phyloP scores from a whole-genome alignment of 2,888 invertebrate genomes.

The Bombylius discolor region DNA sequence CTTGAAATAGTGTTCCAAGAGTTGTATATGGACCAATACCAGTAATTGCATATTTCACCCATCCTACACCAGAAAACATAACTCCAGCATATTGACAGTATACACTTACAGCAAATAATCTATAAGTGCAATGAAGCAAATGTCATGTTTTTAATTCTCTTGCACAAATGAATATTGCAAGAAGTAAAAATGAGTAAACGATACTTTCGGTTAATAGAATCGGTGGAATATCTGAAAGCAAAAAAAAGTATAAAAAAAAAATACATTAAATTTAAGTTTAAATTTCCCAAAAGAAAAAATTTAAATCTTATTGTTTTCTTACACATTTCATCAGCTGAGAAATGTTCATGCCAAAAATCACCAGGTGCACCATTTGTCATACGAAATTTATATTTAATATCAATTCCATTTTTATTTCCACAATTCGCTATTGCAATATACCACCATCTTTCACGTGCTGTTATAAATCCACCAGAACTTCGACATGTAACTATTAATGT shows the following conservation, averaged over 20 bases:
- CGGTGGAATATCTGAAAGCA: constrained; percentile 66
- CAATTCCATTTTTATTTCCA: constrained; percentile 58
- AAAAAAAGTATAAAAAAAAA: background rate
- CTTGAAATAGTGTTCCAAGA: constrained; percentile 45
- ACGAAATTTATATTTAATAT: constrained; percentile 63
- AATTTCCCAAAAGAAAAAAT: background rate
- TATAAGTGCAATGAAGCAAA: constrained; percentile 77
- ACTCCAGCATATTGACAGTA: constrained; percentile 58
- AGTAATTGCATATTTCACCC: constrained; percentile 61
- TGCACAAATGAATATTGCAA: constrained; percentile 60
- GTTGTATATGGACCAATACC: constrained; percentile 48
- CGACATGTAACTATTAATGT: constrained; percentile 44
- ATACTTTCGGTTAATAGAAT: constrained; percentile 62
- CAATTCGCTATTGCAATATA: constrained; percentile 79
- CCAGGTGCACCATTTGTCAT: constrained; percentile 79
- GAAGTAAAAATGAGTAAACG: constrained; percentile 56
- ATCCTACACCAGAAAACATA: constrained; percentile 53
- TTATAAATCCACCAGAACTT: constrained; percentile 58
- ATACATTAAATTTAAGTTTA: background rate
- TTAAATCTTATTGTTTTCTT: constrained; percentile 36
- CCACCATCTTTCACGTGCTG: constrained; percentile 87
- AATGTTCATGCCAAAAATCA: constrained; percentile 77
- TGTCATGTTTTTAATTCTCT: constrained; percentile 66
- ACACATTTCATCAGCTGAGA: constrained; percentile 93
- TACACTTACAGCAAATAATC: constrained; percentile 63